These are phyloP conservation scores for Drosophila planitibia DNA, from an alignment of 2,888 invertebrate genomes.

Conservation along the genomic window DNA sequence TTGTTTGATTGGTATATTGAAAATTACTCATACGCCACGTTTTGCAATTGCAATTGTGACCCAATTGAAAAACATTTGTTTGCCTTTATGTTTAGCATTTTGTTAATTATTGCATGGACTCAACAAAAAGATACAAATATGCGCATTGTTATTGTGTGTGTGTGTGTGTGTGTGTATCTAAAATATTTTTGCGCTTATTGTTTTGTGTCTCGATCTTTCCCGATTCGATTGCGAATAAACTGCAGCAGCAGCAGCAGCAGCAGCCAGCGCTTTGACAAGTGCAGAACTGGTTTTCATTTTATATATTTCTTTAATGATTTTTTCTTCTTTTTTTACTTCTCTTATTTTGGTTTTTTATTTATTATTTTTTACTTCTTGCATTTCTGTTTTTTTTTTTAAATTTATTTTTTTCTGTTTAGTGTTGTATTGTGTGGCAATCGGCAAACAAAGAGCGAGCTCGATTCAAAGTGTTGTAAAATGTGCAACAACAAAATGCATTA, in stretches of 20 bases:
- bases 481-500: background rate
- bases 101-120: constrained; percentile 42
- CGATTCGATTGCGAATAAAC: constrained; percentile 24
- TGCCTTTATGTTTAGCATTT: constrained; percentile 30
- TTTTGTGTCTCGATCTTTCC: constrained; percentile 35
- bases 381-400: background rate
- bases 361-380: constrained; percentile 3
- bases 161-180: background rate
- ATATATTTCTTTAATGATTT: constrained; percentile 3
- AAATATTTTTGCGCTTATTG: constrained; percentile 34
- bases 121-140: constrained; percentile 20
- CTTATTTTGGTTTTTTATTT: background rate
- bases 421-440: constrained; percentile 5
- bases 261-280: constrained; percentile 36
- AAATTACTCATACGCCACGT: constrained; percentile 58
- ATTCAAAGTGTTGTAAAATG: background rate
- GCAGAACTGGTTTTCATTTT: constrained; percentile 42
- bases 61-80: constrained; percentile 54
- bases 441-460: constrained; percentile 16
- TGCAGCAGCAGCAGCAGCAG: constrained; percentile 19
- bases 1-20: constrained; percentile 24
- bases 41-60: constrained; percentile 53
- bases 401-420: background rate
- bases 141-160: constrained; percentile 13
- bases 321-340: background rate